These are phyloP conservation scores for Diploscapter pachys DNA, from an alignment of 1,140 invertebrate species.

Conservation along the genomic window DNA sequence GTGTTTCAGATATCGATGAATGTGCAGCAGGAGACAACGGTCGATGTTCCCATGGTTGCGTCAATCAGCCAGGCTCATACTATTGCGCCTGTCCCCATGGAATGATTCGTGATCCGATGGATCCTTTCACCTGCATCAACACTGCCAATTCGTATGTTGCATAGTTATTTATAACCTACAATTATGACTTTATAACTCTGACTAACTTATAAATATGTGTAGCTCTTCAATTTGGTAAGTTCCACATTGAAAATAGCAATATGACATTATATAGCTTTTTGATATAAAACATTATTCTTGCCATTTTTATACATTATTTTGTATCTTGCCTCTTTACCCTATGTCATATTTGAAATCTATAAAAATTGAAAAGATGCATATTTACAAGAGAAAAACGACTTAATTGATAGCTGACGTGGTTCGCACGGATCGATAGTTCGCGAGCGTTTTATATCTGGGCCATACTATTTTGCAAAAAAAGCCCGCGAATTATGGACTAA, in stretches of 20 bases:
- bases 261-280: background rate
- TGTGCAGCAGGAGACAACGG: constrained; percentile 67
- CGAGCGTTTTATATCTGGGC: background rate
- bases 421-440: too few species aligned
- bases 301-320: constrained; percentile 23
- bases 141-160: constrained; percentile 26
- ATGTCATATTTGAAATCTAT: too few species aligned
- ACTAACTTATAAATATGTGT: too few species aligned
- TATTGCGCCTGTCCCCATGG: constrained; percentile 76
- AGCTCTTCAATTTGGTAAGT: too few species aligned
- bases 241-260: too few species aligned
- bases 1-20: constrained; percentile 68
- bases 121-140: constrained; percentile 31
- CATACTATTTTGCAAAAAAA: background rate
- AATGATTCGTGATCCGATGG: constrained; percentile 37
- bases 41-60: constrained; percentile 69
- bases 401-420: too few species aligned
- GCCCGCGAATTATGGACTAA: background rate
- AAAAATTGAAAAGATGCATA: too few species aligned
- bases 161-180: background rate
- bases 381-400: too few species aligned
- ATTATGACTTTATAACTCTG: too few species aligned
- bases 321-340: too few species aligned
- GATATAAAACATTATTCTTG: constrained; percentile 18
- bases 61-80: constrained; percentile 73